These are phyloP conservation scores for Nephrotoma guestfalica DNA, from an alignment of 2,888 invertebrate species.

Conservation along the genomic window DNA sequence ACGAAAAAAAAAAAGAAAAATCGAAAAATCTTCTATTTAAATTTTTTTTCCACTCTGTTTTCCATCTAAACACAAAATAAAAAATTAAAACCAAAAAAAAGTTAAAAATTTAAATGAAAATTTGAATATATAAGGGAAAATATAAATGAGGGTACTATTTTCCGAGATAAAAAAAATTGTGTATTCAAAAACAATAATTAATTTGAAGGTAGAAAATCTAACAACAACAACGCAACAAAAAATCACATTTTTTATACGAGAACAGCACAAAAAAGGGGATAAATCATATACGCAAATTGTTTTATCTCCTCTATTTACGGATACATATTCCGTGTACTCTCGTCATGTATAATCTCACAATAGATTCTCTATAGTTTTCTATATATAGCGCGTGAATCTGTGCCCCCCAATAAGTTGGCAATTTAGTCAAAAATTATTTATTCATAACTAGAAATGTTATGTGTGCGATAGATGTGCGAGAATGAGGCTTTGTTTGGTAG, in stretches of 20 bases:
- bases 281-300: background rate
- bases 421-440: background rate
- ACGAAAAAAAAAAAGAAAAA: background rate
- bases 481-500: background rate
- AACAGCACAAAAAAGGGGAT: background rate
- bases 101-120: background rate
- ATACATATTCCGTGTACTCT: background rate
- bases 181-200: background rate
- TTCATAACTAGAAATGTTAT: background rate
- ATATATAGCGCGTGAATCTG: background rate
- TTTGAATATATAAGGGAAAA: background rate
- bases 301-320: background rate
- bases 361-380: background rate
- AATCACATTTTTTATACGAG: background rate
- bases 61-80: background rate
- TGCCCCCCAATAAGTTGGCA: background rate
- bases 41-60: background rate
- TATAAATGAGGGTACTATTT: background rate
- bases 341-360: background rate
- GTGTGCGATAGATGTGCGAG: background rate
- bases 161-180: background rate
- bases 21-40: background rate
- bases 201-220: background rate
- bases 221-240: background rate
- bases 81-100: background rate